Base-by-base conservation (phyloP, 2,888 invertebrate species). In the Tiliacea aurago region DNA sequence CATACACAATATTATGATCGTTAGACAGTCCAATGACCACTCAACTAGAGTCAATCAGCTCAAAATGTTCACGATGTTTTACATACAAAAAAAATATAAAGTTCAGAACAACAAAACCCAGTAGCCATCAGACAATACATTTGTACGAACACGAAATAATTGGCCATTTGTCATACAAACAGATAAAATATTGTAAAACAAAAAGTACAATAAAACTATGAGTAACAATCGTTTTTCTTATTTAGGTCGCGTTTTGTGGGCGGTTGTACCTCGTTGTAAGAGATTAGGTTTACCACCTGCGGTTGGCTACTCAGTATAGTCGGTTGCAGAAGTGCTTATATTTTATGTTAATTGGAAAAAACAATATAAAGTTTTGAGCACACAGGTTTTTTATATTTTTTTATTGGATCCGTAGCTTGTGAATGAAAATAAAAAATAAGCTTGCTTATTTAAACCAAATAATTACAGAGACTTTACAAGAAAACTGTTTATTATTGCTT, bases 141-240 rank as follows among this genome's bases (percentile, higher is more conserved):
- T 23, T 43, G 59, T 59, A 73, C 47, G 41, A 15, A 59, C 76
- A 80, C 49, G 43, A 73, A 83, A 83, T 82, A 82, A 82, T 82
- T 80, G 81, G 72, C 68, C 55, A 78, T 83, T 78, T 78, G 72
- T 83, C 84, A 83, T 61, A 75, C 68, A 73, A 70, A 56, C 74
- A 69, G 83, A 83, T 83, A 84, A 78, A 83, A 84, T 83, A 75
- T 75, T 70, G 78, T 84, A 81, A 84, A 83, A 84, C 81, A 83
- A 83, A 76, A 82, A 69, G 66, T 82, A 82, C 62, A 82, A 80
- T 77, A 83, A 73, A 78, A 83, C 66, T 76, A 61, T 79, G 76
- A 33, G 55, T 58, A 70, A 81, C 70, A 81, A 79, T 69, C 75
- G 81, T 83, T 81, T 81, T 79, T 83, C 80, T 62, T 79, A 62